These are phyloP conservation scores for Tautogolabrus adspersus DNA, from an alignment of 2,113 vertebrate genomes.

Conservation along the genomic window DNA sequence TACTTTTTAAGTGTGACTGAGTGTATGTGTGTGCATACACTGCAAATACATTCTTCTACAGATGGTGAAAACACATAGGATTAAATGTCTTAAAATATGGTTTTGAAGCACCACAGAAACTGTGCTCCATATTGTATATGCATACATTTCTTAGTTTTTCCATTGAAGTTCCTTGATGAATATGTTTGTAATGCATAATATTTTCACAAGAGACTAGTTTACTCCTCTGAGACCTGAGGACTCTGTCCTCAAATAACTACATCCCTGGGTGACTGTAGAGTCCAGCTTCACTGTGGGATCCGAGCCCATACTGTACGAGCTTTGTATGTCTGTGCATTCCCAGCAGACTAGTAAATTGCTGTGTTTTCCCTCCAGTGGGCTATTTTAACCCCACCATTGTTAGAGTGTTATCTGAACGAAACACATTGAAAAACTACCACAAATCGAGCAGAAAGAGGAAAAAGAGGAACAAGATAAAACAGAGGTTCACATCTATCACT, in stretches of 20 bases:
- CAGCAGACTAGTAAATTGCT: conserved; percentile 19
- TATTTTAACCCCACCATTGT: conserved; percentile 71
- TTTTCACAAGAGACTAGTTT: conserved; percentile 48
- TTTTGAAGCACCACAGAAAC: conserved; percentile 8
- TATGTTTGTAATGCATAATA: conserved; percentile 63
- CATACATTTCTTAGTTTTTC: conserved; percentile 44
- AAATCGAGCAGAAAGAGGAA: conserved; percentile 50
- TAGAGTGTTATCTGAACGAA: conserved; percentile 59
- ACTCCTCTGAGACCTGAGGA: not conserved
- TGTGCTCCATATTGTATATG: conserved; percentile 20
- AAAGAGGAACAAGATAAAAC: conserved; percentile 53
- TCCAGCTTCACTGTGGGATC: conserved; percentile 11
- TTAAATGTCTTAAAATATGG: not conserved
- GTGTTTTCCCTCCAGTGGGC: conserved; percentile 47
- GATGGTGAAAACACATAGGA: not conserved
- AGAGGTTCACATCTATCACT: conserved; percentile 51
- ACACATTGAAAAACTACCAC: conserved; percentile 53
- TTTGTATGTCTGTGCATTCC: conserved; percentile 12
- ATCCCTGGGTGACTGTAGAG: conserved; percentile 4
- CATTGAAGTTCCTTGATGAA: conserved; percentile 20
- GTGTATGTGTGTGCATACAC: not conserved
- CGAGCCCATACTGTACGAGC: conserved; percentile 1
- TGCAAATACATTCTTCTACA: not conserved
- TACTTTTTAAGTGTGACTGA: not conserved
- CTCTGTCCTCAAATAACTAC: conserved; percentile 16